These are phyloP conservation scores for Etia nguti DNA, from an alignment of 2,113 vertebrate genomes.

Conservation along the genomic window DNA sequence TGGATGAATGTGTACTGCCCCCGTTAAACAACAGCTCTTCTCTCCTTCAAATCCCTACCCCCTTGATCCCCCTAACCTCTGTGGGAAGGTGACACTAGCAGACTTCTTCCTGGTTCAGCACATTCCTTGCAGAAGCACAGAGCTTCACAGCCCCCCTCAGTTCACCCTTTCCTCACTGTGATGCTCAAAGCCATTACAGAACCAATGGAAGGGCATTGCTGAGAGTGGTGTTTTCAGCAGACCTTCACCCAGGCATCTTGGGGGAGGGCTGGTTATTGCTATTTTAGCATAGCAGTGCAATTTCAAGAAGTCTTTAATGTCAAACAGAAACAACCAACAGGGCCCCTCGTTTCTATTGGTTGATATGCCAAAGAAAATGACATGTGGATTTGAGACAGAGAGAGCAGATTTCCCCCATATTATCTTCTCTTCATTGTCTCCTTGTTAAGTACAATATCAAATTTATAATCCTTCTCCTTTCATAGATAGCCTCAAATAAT, in stretches of 20 bases:
- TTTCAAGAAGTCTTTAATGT: neutral
- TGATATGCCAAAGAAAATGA: neutral
- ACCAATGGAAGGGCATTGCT: neutral
- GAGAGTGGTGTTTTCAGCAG: neutral
- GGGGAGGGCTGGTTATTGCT: neutral
- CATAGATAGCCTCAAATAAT: neutral
- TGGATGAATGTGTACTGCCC: constrained; percentile 48
- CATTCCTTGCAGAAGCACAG: constrained; percentile 43
- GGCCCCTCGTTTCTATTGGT: neutral
- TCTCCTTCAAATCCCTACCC: neutral
- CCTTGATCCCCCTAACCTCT: constrained; percentile 5
- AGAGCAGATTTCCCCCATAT: neutral
- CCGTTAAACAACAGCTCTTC: constrained; percentile 5
- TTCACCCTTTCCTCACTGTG: neutral
- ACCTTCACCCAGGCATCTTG: neutral
- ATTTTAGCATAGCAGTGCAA: neutral
- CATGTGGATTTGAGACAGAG: neutral
- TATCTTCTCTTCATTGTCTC: neutral
- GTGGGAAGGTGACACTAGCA: constrained; percentile 47
- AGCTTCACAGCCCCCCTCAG: neutral
- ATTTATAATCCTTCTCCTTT: neutral
- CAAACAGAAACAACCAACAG: neutral
- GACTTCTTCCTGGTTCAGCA: constrained; percentile 53
- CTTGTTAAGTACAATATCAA: neutral
- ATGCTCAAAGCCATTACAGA: neutral